Base-by-base conservation (phyloP, 2,113 vertebrate species). In the Telmatochromis sp. region DNA sequence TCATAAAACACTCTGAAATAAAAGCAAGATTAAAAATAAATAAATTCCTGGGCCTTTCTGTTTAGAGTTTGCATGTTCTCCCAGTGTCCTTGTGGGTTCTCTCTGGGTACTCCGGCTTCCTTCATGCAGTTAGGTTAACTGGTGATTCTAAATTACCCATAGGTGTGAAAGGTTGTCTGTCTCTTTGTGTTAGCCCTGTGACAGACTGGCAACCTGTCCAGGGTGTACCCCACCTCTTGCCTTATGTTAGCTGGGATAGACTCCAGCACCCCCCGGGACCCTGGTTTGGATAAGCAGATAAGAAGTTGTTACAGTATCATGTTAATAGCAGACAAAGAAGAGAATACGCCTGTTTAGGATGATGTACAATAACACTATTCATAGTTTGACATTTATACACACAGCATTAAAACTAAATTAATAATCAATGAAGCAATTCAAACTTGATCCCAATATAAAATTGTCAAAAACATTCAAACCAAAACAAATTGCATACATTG, bases 11-110 rank as follows among this genome's bases (percentile, higher is more conserved):
- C 17, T 11, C 28, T 35, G 6, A 0, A 63, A 63, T 10, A 63
- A 19, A 63, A 63, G 9, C 58, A 63, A 35, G 58, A 35, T 63
- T 13, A 13, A 42, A 2, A 60, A 6, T n/a, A 21, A 21, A 9
- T 5, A 1, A 1, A 26, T 0, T 8, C 7, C 1, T 13, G 2
- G 3, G 17, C 31, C 9, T 35, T 12, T 63, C 58, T 3, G 28
- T 4, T 60, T 33, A 33, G 58, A 19, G 58, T 19, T 60, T 60
- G 9, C 5, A 6, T 60, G 58, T 60, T 60, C 57, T 60, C 28
- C 2, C 28, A 63, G 28, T 11, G 58, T 33, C 15, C 9, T 19
- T 17, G 28, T 19, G 28, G 28, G 58, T 63, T 63, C 9, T 35
- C 17, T 35, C 31, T 63, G 31, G 9, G 58, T 63, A 63, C 58